Percentiles rank a stretch among this genome's conserved stretches.
These are phyloP conservation scores for Caenorhabditis remanei DNA, from an alignment of 1,140 invertebrate genomes.

Conservation along the genomic window DNA sequence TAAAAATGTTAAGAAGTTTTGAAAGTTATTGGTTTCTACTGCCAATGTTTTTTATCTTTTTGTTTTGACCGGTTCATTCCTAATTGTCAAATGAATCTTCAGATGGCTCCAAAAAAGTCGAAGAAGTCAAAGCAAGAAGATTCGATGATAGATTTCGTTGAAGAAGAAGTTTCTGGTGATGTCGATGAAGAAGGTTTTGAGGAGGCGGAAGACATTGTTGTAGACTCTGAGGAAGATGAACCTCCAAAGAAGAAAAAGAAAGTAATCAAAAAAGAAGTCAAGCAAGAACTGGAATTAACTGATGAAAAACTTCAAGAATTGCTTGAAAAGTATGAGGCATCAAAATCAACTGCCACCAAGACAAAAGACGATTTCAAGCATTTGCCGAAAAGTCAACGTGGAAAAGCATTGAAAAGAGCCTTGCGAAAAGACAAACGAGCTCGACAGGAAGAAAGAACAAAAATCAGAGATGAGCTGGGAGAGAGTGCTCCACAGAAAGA, in stretches of 20 bases:
- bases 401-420: constrained; percentile 51
- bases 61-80: not conserved
- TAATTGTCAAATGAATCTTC: not conserved
- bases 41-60: not conserved
- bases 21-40: not conserved
- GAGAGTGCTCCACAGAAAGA: constrained; percentile 81
- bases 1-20: not conserved
- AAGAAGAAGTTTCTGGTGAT: constrained; percentile 37
- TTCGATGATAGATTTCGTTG: constrained; percentile 35
- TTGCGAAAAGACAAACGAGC: constrained; percentile 70
- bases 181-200: constrained; percentile 39
- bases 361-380: constrained; percentile 56
- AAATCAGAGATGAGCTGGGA: constrained; percentile 73
- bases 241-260: constrained; percentile 43
- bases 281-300: constrained; percentile 35
- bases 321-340: constrained; percentile 35
- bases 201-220: constrained; percentile 25
- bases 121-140: constrained; percentile 57
- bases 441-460: constrained; percentile 72
- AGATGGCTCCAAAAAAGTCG: constrained; percentile 54
- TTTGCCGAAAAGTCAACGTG: constrained; percentile 52
- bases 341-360: constrained; percentile 14
- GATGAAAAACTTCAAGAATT: constrained; percentile 46
- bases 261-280: constrained; percentile 37
- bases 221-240: constrained; percentile 28